Evolutionary conservation across 2,113 vertebrate genomes (phyloP).

Genomic region (Lagopus muta): DNA sequence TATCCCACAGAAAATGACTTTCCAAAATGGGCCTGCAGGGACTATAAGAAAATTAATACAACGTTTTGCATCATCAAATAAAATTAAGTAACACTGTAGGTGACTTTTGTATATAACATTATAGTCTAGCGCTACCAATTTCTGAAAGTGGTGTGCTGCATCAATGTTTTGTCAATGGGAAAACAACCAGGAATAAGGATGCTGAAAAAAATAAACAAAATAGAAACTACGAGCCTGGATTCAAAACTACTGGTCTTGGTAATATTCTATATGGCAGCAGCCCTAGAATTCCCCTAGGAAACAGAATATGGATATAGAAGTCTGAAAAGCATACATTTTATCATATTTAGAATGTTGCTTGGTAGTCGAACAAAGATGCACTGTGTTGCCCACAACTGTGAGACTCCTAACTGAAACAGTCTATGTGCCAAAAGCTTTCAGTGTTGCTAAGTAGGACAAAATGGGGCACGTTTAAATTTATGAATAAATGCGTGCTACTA

Average conservation of each 20-base stretch:
- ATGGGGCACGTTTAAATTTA: background rate
- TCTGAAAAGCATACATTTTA: background rate
- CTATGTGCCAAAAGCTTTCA: background rate
- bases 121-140: background rate
- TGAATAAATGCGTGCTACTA: rapidly evolving
- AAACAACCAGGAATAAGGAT: background rate
- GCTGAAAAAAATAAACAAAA: background rate
- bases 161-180: background rate
- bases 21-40: background rate
- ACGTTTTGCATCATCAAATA: background rate
- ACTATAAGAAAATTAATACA: background rate
- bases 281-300: background rate
- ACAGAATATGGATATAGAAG: background rate
- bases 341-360: background rate
- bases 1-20: background rate
- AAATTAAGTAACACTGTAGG: background rate
- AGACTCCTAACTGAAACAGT: background rate
- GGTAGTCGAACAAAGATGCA: background rate
- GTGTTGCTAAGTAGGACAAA: background rate
- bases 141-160: background rate
- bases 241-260: background rate
- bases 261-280: background rate
- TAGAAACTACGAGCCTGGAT: background rate
- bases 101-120: background rate
- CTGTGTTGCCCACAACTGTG: background rate